Base-by-base conservation (phyloP, 2,113 vertebrate species). In the Actenoides hombroni region DNA sequence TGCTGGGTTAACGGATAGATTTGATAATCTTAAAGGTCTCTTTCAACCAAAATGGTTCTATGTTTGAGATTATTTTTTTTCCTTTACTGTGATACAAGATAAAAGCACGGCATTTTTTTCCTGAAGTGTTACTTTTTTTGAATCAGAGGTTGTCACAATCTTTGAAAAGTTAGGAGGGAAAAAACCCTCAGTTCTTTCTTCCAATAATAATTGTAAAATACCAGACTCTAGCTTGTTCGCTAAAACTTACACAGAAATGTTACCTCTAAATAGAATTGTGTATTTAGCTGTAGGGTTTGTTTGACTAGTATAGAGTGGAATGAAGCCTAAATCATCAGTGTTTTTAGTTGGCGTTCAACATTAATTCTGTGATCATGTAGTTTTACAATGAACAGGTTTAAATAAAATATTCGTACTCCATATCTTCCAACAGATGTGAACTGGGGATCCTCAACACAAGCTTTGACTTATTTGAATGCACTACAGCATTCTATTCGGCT, bases 371-470 rank as follows among this genome's bases (percentile, higher is more conserved):
- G 35, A 76, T 68, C 2, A 4, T 7, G 16, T 44, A 12, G 42
- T 67, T 79, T 63, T 71, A 42, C 5, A 37, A 11, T 6, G 4
- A 73, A 57, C 25, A 71, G 2, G 35, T 88, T 15, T 49, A 49
- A 86, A 6, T 74, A 85, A 76, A 29, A 54, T 56, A 11, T 0
- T 57, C 56, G 21, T 86, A 92, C 29, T 39, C 80, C 15, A 11
- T 29, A 37, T 95, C 39, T 95, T 91, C 57, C 59, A 93, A 92
- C 98, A 99, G 99, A 99, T 98, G 99, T 99, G 91, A 99, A 99
- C 97, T 99, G 99, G 99, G 99, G 99, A 44, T 99, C 99, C 3
- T 99, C 99, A 11, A 99, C 99, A 3, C 99, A 99, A 98, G 99
- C 99, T 33, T 97, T 99, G 98, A 99, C 99, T 56, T 99, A 99